phyloP scores from a whole-genome alignment of 1,140 invertebrate genomes.

The Argopecten irradians region DNA sequence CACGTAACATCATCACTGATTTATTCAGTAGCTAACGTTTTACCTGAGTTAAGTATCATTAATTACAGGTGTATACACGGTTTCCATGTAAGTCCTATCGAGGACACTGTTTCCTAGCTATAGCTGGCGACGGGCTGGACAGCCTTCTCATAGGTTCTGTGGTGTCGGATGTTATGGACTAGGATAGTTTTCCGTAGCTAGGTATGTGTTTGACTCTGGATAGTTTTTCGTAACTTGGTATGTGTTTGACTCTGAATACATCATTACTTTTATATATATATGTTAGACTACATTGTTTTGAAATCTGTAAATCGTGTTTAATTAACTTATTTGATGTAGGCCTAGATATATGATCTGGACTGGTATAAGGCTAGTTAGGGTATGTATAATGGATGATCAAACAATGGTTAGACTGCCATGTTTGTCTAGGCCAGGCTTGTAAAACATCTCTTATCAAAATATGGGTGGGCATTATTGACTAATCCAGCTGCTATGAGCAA shows the following conservation, averaged over 20 bases:
- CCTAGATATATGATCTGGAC: too few species aligned
- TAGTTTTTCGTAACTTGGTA: not conserved
- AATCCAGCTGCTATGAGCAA: too few species aligned
- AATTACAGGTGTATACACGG: not conserved
- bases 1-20: not conserved
- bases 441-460: too few species aligned
- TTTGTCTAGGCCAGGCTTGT: too few species aligned
- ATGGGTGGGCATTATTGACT: too few species aligned
- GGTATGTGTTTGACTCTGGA: not conserved
- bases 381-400: too few species aligned
- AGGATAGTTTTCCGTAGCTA: not conserved
- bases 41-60: not conserved
- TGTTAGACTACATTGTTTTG: too few species aligned
- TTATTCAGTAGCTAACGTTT: not conserved
- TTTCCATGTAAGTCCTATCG: not conserved
- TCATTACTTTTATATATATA: too few species aligned
- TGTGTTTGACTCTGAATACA: not conserved
- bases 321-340: too few species aligned
- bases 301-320: too few species aligned
- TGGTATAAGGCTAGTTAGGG: too few species aligned
- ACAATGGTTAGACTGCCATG: too few species aligned
- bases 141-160: not conserved
- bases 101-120: not conserved
- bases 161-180: not conserved
- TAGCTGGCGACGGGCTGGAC: not conserved